Percentiles rank a stretch among this genome's conserved stretches.
These are phyloP conservation scores for Engystomops pustulosus DNA, from an alignment of 2,113 vertebrate genomes.

Conservation along the genomic window DNA sequence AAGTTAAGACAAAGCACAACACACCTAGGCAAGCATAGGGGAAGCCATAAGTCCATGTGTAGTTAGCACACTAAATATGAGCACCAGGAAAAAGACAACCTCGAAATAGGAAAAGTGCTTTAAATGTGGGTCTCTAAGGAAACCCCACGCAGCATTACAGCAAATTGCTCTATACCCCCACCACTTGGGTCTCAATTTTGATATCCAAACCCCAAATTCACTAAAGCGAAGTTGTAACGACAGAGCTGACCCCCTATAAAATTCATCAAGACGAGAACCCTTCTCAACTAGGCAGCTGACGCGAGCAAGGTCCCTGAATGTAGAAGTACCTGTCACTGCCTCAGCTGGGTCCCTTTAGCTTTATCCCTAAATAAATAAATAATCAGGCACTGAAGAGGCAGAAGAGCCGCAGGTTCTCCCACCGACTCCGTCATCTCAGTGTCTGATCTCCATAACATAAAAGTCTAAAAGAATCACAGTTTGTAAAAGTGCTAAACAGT, in stretches of 20 bases:
- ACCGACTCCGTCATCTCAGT: conserved; percentile 24
- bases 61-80: conserved; percentile 6
- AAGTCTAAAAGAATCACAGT: conserved; percentile 56
- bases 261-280: conserved; percentile 31
- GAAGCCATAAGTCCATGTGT: conserved; percentile 17
- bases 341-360: conserved; percentile 39
- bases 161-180: background rate
- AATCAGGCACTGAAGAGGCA: conserved; percentile 47
- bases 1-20: conserved; percentile 1
- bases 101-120: conserved; percentile 52
- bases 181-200: background rate
- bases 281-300: conserved; percentile 11
- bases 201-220: background rate
- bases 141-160: conserved; percentile 42
- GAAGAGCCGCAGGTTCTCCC: conserved; percentile 5
- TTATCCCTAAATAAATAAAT: conserved; percentile 39
- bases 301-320: conserved; percentile 32
- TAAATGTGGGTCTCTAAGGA: background rate
- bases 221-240: background rate
- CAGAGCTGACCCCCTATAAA: background rate
- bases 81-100: conserved; percentile 42
- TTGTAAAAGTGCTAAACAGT: conserved; percentile 59
- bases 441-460: conserved; percentile 45
- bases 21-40: conserved; percentile 22
- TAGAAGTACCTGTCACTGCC: conserved; percentile 31